phyloP scores from a whole-genome alignment of 2,888 invertebrate species.

The Hydroisotoma schaefferi region DNA sequence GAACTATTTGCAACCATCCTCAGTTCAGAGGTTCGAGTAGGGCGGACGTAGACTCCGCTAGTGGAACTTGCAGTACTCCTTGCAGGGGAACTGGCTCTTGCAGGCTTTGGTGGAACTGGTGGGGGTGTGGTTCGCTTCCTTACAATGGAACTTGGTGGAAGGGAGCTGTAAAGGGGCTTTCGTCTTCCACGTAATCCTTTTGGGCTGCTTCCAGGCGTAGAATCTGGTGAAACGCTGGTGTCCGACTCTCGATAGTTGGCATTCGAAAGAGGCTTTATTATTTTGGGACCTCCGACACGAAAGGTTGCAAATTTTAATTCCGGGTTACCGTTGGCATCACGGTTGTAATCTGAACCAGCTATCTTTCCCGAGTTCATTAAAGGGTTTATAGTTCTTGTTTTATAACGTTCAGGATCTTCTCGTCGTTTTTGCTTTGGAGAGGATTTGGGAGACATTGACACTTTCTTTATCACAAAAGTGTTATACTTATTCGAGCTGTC shows the following conservation, averaged over 20 bases:
- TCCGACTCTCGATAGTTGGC: constrained; percentile 17
- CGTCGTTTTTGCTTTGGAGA: constrained; percentile 60
- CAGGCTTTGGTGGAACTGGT: constrained; percentile 37
- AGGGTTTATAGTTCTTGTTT: constrained; percentile 62
- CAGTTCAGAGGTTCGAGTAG: constrained; percentile 43
- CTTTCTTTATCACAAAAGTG: constrained; percentile 30
- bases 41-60: constrained; percentile 38
- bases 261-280: constrained; percentile 26
- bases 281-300: constrained; percentile 32
- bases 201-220: constrained; percentile 35
- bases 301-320: constrained; percentile 39
- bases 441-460: constrained; percentile 51
- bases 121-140: constrained; percentile 33
- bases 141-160: constrained; percentile 31
- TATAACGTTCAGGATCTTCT: constrained; percentile 69
- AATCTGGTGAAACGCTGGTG: constrained; percentile 28
- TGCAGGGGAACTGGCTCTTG: constrained; percentile 22
- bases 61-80: constrained; percentile 20
- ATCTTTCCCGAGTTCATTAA: constrained; percentile 21
- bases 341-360: not conserved
- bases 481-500: constrained; percentile 20
- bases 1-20: constrained; percentile 39
- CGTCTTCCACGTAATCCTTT: constrained; percentile 40
- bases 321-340: constrained; percentile 42
- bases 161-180: constrained; percentile 36